phyloP scores from a whole-genome alignment of 2,888 invertebrate genomes.

The Pilophorus perplexus region DNA sequence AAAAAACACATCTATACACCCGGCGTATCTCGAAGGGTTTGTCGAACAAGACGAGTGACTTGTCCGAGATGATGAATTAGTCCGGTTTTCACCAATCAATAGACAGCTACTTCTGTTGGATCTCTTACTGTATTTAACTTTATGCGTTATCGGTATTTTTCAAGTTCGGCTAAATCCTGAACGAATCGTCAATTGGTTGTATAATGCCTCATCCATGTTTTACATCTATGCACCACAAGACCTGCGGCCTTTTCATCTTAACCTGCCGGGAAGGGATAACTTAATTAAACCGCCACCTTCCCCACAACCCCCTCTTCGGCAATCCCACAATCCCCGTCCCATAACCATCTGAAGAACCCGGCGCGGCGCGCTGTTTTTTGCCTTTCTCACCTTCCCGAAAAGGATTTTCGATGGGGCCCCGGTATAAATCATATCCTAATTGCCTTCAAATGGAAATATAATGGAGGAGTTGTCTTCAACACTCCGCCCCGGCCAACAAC shows the following conservation, averaged over 20 bases:
- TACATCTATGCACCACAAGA: no score
- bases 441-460: constrained; percentile 37
- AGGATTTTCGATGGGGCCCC: constrained; percentile 5
- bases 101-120: no score
- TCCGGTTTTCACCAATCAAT: no score
- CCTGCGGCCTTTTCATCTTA: constrained; percentile 9
- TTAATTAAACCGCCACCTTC: constrained; percentile 27
- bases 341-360: background rate
- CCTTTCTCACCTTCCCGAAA: constrained; percentile 12
- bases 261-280: constrained; percentile 8
- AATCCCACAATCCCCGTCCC: background rate
- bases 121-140: no score
- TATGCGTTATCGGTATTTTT: no score
- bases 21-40: no score
- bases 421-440: constrained; percentile 33
- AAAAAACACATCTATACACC: no score
- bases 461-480: constrained; percentile 30
- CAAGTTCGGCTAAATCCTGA: no score
- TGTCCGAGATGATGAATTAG: no score
- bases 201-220: no score
- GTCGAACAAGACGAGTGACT: no score
- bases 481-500: constrained; percentile 28
- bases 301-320: background rate
- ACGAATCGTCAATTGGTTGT: no score
- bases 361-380: background rate